Base-by-base conservation (phyloP, 1,140 invertebrate genomes). In the Brachionus paranguensis region DNA sequence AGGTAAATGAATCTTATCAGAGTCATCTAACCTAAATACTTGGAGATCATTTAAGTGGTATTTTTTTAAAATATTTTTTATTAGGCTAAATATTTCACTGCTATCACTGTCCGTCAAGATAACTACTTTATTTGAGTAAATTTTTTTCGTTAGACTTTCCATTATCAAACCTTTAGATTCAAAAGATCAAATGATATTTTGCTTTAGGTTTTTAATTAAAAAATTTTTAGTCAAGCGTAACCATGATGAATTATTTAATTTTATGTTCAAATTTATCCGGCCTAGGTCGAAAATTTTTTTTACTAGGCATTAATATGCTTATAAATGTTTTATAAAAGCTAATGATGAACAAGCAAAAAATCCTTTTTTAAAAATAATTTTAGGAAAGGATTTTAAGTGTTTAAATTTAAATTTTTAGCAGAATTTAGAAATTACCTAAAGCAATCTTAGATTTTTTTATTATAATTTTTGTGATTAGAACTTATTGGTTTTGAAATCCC, bases 31-130 rank as follows among this genome's bases (percentile, higher is more conserved):
- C 8, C 41, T 72, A 20, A 72, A 37, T 41, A 72, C 68, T 24
- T 11, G 11, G n/a, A 72, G 37, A 17, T 72, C 68, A 20, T 17
- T 43, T 4, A 72, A 20, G 20, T 17, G 14, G 17, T 72, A 72
- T 72, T 72, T 72, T 20, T 72, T 72, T 7, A 72, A 72, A 43
- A 72, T 72, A 72, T 41, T 41, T n/a, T 72, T 72, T 43, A 72
- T 72, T n/a, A 47, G 14, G 20, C 43, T 14, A 72, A 72, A 72
- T n/a, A 6, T 43, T 72, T 45, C 37, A 43, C 27, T 29, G 33
- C 41, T 41, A 41, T 72, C 17, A 45, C 17, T 37, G 41, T 72
- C 68, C 33, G 33, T 43, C 12, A 72, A 72, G 17, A 72, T 37
- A 43, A 45, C 68, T 17, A 72, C 17, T 72, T 72, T 72, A 72